Evolutionary conservation across 2,113 vertebrate species (phyloP).

Genomic region (Theristicus caerulescens): DNA sequence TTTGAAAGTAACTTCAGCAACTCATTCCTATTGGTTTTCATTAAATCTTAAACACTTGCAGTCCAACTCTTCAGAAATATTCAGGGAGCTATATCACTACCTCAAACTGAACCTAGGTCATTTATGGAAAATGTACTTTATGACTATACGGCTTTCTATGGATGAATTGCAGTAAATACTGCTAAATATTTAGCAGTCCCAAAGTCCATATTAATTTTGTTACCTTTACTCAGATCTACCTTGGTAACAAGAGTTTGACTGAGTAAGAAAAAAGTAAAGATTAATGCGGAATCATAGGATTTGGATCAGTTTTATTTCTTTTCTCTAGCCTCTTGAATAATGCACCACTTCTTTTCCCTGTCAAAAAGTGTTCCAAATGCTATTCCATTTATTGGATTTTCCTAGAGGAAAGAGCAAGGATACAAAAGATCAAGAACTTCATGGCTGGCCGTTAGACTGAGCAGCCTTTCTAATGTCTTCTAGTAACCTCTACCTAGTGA

Average conservation of each 20-base stretch:
- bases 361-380: not conserved
- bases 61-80: not conserved
- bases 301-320: not conserved
- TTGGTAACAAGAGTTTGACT: not conserved
- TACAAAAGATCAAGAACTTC: not conserved
- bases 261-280: not conserved
- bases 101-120: not conserved
- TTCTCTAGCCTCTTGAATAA: not conserved
- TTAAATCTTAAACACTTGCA: not conserved
- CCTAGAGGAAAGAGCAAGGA: not conserved
- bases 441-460: not conserved
- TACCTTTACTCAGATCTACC: not conserved
- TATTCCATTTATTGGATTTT: not conserved
- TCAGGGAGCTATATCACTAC: not conserved
- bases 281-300: not conserved
- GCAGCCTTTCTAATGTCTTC: not conserved
- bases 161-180: not conserved
- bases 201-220: not conserved
- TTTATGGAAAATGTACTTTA: not conserved
- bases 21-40: not conserved
- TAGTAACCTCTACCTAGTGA: conserved; percentile 7
- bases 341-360: not conserved
- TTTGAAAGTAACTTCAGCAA: not conserved
- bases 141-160: not conserved
- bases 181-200: not conserved